A percentile compares a stretch with the other conserved stretches of the same genome.
Evolutionary conservation across 2,113 vertebrate species (phyloP).

Genomic region (Microcebus griseorufus): DNA sequence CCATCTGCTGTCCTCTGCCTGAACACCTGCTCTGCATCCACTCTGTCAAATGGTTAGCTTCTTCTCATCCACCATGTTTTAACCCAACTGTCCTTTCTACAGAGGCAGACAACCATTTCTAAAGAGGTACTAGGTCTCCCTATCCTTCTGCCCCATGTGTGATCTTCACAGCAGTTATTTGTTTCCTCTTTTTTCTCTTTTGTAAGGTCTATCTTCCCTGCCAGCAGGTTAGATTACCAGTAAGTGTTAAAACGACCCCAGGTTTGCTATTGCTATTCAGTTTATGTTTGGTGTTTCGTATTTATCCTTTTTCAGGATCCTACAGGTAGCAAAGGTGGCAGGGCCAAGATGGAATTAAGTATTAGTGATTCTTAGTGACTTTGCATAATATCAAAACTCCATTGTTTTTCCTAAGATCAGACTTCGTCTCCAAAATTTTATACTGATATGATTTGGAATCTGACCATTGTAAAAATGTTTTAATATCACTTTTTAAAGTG

Average conservation of each 20-base stretch:
- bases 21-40: neutral
- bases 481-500: neutral
- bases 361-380: neutral
- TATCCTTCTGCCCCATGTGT: neutral
- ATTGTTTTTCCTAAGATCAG: neutral
- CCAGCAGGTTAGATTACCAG: neutral
- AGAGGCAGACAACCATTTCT: neutral
- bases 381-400: neutral
- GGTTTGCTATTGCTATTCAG: neutral
- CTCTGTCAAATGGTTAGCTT: neutral
- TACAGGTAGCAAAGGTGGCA: neutral
- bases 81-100: neutral
- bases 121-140: neutral
- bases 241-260: neutral
- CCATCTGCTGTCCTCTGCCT: neutral
- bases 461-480: constrained; percentile 21
- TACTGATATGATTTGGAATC: neutral
- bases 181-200: neutral
- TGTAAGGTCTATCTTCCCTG: neutral
- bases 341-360: neutral
- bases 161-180: neutral
- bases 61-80: neutral
- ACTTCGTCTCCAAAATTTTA: constrained; percentile 21
- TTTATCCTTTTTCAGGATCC: neutral
- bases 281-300: neutral